Evolutionary conservation across 1,140 invertebrate species (phyloP), one percentile per base, ranked within the genome.

Genomic region (Plutomurus gul): DNA sequence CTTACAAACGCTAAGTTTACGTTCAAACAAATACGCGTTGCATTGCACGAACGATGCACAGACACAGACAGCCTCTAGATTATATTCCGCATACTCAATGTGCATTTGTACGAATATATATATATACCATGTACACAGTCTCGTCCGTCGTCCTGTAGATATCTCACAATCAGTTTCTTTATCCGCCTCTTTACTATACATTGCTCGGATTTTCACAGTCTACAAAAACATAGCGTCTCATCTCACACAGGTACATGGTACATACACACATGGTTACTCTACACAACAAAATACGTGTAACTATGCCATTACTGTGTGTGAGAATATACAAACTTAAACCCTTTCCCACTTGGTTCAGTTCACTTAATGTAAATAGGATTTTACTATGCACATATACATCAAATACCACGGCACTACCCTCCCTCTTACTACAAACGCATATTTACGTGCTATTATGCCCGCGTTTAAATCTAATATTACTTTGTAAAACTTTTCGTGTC

Each of bases 1-100:
- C 40, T 40, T 72, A 72, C 70, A 40, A 40, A 72, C 39, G 36
- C 70, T 72, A n/a, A n/a, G n/a, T n/a, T n/a, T n/a, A 40, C 56
- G 39, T 40, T 43, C 39, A 39, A 40, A 43, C 39, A 39, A 72
- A 40, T 72, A 39, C 70, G 39, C 39, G 20, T 39, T 43, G 36
- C 36, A 16, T 16, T n/a, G n/a, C 39, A 7, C 16, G 39, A 7
- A 72, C 39, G 39, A 16, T 43, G 36, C 37, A 39, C 65, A 37
- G 65, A 39, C n/a, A 72, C 37, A 7, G 18, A 72, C 7, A 37
- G 18, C 36, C 70, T 20, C n/a, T n/a, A n/a, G n/a, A n/a, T n/a
- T n/a, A n/a, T n/a, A n/a, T n/a, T n/a, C n/a, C n/a, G n/a, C n/a
- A n/a, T n/a, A n/a, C n/a, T n/a, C n/a, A n/a, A n/a, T n/a, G n/a